Evolutionary conservation across 2,888 invertebrate species (phyloP).

Genomic region (Holacanthella duospinosa): DNA sequence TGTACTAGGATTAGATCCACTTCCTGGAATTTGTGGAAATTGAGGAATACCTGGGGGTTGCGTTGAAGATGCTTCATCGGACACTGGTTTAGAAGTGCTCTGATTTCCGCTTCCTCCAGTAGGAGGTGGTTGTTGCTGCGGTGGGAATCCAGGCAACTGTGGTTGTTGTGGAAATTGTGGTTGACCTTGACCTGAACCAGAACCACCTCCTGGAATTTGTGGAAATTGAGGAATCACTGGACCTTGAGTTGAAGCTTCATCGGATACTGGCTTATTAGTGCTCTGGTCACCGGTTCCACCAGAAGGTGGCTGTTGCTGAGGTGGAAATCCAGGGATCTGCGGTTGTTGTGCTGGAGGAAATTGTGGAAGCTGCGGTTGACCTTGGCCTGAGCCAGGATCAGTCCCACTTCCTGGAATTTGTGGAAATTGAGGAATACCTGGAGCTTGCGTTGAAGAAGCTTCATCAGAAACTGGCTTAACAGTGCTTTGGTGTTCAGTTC

Average conservation of each 20-base stretch:
- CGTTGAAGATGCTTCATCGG: background rate
- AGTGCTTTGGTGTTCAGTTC: no score
- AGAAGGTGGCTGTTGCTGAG: background rate
- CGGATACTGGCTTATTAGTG: background rate
- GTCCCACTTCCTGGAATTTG: background rate
- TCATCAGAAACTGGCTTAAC: background rate
- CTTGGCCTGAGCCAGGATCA: background rate
- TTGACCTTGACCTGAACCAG: background rate
- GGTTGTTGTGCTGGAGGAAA: constrained; percentile 4
- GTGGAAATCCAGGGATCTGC: background rate
- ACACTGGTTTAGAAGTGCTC: no score
- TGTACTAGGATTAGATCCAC: background rate
- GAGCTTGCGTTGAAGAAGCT: background rate
- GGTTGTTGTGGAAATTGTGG: background rate
- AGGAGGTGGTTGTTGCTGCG: background rate
- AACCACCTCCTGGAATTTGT: background rate
- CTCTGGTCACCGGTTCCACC: no score
- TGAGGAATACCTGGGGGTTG: background rate
- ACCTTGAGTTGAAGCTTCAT: background rate
- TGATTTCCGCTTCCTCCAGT: background rate
- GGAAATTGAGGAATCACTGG: background rate
- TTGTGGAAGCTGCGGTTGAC: constrained; percentile 4
- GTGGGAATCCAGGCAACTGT: no score
- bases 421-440: constrained; percentile 4
- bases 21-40: constrained; percentile 5